These are phyloP conservation scores for Drosophila arawakana DNA, from an alignment of 1,140 invertebrate genomes.

Conservation along the genomic window DNA sequence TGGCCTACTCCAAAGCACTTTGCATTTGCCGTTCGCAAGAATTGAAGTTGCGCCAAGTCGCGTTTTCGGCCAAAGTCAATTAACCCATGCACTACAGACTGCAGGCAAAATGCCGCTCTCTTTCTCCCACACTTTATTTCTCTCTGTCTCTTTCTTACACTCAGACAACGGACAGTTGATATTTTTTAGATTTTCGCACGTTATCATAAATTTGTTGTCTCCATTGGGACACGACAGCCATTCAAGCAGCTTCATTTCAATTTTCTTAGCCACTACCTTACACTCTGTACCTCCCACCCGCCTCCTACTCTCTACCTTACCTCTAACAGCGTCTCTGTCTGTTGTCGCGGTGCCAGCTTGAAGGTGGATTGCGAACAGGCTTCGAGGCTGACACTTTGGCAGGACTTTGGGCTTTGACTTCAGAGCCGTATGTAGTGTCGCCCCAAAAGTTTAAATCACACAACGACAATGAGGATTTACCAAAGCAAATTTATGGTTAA, in stretches of 20 bases:
- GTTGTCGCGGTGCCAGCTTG: constrained; percentile 34
- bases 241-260: constrained; percentile 67
- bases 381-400: constrained; percentile 57
- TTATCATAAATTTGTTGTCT: constrained; percentile 66
- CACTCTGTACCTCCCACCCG: background rate
- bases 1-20: constrained; percentile 32
- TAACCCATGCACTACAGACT: constrained; percentile 42
- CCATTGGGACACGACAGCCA: constrained; percentile 29
- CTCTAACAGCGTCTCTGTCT: background rate
- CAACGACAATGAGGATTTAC: constrained; percentile 82
- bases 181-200: constrained; percentile 55
- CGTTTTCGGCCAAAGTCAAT: constrained; percentile 61
- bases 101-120: background rate
- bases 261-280: constrained; percentile 56
- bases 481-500: constrained; percentile 80
- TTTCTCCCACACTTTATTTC: background rate
- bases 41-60: constrained; percentile 52
- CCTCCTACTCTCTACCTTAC: background rate
- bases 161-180: constrained; percentile 1
- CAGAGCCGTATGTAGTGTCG: constrained; percentile 1
- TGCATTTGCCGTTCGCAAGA: constrained; percentile 45
- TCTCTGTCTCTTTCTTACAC: background rate
- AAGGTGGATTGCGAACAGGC: constrained; percentile 26
- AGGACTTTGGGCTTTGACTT: constrained; percentile 2
- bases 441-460: constrained; percentile 82